These are phyloP conservation scores for Nannospalax galili DNA, from an alignment of 2,113 vertebrate species.

Conservation along the genomic window DNA sequence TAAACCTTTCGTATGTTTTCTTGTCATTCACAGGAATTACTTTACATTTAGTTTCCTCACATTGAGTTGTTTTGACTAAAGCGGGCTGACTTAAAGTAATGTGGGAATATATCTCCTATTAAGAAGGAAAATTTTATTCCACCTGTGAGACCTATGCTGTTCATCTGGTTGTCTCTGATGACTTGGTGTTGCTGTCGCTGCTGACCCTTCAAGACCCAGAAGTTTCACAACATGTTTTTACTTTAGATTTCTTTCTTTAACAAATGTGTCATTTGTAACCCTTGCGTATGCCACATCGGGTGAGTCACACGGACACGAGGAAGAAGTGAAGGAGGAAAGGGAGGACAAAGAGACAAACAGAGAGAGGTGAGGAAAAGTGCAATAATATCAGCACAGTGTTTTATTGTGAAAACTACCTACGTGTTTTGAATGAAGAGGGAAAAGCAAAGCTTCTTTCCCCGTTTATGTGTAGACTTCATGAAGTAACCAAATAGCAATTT, in stretches of 20 bases:
- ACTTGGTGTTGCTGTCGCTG: background rate
- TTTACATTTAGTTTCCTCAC: background rate
- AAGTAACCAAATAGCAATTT: background rate
- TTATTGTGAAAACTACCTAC: background rate
- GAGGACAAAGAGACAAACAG: too few species aligned
- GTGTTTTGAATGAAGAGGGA: too few species aligned
- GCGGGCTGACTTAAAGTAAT: background rate
- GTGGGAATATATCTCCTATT: background rate
- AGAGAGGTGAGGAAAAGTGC: too few species aligned
- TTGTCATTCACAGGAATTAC: background rate
- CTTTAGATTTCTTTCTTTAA: background rate
- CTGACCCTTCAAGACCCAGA: background rate
- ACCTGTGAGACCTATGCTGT: too few species aligned
- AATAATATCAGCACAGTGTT: too few species aligned
- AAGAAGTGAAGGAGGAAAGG: too few species aligned
- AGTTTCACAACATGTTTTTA: background rate
- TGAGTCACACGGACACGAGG: too few species aligned
- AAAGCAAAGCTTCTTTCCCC: background rate
- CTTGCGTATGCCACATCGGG: too few species aligned
- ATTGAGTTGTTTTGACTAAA: background rate
- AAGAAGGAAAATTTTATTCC: background rate
- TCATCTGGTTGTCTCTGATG: too few species aligned
- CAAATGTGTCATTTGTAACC: background rate
- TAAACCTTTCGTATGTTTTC: background rate
- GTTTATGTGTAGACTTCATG: background rate